Conservation (phyloP, 1,140 invertebrate genomes). For the Caenorhabditis remanei region DNA sequence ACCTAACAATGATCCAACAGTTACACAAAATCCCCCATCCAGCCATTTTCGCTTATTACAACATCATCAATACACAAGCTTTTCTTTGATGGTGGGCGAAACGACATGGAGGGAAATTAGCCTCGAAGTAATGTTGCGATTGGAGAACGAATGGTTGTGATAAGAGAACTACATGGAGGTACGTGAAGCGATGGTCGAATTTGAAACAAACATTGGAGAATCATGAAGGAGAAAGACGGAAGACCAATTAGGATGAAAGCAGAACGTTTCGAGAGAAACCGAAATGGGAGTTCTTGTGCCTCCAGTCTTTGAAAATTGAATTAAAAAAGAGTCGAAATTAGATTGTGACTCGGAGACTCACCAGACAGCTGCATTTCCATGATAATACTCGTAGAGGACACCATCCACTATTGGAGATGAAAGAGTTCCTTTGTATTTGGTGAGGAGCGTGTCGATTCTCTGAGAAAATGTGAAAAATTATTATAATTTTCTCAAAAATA, state of each 20-base stretch:
- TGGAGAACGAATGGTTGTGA: not conserved
- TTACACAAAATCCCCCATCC: no score
- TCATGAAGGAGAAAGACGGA: not conserved
- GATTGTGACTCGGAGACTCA: not conserved
- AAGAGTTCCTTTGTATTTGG: not conserved
- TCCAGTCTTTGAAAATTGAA: not conserved
- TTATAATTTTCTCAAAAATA: not conserved
- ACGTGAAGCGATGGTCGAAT: not conserved
- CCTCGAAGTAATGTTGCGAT: not conserved
- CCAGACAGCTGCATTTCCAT: conserved; percentile 17
- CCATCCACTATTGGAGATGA: not conserved
- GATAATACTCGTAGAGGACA: conserved; percentile 47
- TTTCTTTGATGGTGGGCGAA: no score
- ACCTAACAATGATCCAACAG: no score
- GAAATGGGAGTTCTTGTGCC: not conserved
- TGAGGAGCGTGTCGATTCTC: not conserved
- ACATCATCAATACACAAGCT: no score
- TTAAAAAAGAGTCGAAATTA: conserved; percentile 25
- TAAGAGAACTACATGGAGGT: not conserved
- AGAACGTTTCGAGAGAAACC: conserved; percentile 16
- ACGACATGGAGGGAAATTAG: no score
- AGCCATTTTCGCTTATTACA: no score
- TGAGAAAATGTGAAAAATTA: not conserved
- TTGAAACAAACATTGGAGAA: no score
- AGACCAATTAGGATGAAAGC: conserved; percentile 21